phyloP scores from a whole-genome alignment of 2,797 vertebrate genomes.

The Macropodus opercularis region DNA sequence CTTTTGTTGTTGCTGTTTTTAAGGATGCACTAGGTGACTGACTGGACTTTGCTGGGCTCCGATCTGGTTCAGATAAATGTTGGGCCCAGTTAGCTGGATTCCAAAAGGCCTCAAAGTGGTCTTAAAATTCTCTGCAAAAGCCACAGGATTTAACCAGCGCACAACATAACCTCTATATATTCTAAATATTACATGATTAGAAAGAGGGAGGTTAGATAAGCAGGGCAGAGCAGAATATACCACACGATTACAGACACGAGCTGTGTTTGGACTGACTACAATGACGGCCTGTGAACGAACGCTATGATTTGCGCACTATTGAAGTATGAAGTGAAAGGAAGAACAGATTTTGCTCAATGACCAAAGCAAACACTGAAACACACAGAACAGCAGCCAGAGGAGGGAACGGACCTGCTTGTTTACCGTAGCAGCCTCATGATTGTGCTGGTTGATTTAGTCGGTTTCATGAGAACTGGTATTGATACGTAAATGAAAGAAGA shows the following conservation, averaged over 20 bases:
- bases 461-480: constrained; percentile 49
- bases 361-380: constrained; percentile 76
- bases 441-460: constrained; percentile 56
- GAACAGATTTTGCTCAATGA: constrained; percentile 70
- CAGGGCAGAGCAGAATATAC: constrained; percentile 66
- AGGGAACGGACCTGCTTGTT: constrained; percentile 70
- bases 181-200: constrained; percentile 81
- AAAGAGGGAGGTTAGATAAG: constrained; percentile 74
- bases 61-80: constrained; percentile 66
- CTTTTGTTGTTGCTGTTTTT: constrained; percentile 10
- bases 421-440: constrained; percentile 65
- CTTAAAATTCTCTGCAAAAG: constrained; percentile 68
- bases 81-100: constrained; percentile 74
- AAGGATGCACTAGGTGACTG: constrained; percentile 38
- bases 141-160: constrained; percentile 65
- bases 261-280: constrained; percentile 74
- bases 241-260: constrained; percentile 74
- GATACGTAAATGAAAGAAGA: too few species aligned
- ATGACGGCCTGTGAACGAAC: constrained; percentile 63
- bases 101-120: constrained; percentile 72
- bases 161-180: constrained; percentile 68
- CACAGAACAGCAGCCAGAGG: constrained; percentile 59
- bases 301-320: constrained; percentile 77
- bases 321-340: constrained; percentile 51
- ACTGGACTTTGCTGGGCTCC: constrained; percentile 46